Percentiles rank a stretch among this genome's conserved stretches.
phyloP scores from a whole-genome alignment of 2,113 vertebrate species.

The Acanthisitta chloris region DNA sequence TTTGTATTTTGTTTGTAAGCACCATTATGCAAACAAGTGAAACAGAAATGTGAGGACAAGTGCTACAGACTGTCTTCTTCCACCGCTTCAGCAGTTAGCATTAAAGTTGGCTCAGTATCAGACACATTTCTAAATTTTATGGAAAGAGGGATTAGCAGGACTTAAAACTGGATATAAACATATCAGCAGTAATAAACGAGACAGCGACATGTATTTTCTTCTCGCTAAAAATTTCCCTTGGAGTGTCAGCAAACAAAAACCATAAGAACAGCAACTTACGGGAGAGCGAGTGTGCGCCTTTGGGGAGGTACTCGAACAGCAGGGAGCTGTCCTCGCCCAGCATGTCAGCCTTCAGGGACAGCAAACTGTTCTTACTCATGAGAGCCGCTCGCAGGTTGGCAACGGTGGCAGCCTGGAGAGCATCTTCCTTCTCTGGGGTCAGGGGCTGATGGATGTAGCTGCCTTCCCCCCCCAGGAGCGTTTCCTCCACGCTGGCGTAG shows the following conservation, averaged over 20 bases:
- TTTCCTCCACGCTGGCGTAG: slow-evolving; percentile 83
- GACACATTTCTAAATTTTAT: not conserved
- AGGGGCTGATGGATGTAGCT: slow-evolving; percentile 79
- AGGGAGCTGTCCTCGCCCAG: slow-evolving; percentile 92
- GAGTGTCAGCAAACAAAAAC: not conserved
- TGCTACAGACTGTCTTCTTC: not conserved
- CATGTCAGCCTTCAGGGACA: slow-evolving; percentile 93
- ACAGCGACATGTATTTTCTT: not conserved
- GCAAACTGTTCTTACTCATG: slow-evolving; percentile 96
- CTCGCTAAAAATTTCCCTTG: not conserved
- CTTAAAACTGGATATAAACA: not conserved
- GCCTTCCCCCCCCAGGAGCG: slow-evolving; percentile 75
- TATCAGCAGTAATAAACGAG: fast-evolving
- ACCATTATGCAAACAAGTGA: not conserved
- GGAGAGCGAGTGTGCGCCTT: slow-evolving; percentile 90
- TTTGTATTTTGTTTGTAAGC: not conserved
- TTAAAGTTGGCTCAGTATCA: not conserved
- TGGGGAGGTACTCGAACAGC: slow-evolving; percentile 95
- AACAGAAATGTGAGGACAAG: not conserved
- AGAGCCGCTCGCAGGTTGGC: slow-evolving; percentile 93
- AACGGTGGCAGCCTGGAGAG: slow-evolving; percentile 81
- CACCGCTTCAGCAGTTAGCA: not conserved
- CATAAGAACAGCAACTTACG: slow-evolving; percentile 80
- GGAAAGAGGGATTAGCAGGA: not conserved
- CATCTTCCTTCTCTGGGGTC: slow-evolving; percentile 85